phyloP scores from a whole-genome alignment of 2,797 vertebrate genomes.

The Gobionotothen gibberifrons region DNA sequence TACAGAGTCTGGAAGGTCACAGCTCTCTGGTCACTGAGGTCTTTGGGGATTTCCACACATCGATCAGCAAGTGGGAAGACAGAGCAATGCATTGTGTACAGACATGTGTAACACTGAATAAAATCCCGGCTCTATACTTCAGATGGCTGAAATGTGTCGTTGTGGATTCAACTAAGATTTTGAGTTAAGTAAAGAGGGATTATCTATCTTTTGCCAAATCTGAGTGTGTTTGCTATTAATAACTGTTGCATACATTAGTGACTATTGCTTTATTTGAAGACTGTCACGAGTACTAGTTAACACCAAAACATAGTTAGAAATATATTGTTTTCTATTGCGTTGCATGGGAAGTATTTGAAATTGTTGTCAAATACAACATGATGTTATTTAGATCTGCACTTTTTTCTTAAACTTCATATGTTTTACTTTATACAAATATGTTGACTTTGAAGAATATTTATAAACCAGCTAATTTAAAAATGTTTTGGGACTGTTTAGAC shows the following conservation, averaged over 20 bases:
- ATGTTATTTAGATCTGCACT: not conserved
- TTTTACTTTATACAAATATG: not conserved
- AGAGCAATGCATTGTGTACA: slow-evolving; percentile 15
- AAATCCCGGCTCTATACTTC: not conserved
- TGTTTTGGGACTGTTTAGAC: no score
- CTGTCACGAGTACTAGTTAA: not conserved
- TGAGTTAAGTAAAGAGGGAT: not conserved
- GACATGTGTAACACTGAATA: not conserved
- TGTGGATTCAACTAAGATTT: not conserved
- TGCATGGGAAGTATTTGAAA: not conserved
- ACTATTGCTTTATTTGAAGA: not conserved
- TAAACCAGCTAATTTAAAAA: no score
- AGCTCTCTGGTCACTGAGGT: slow-evolving; percentile 26
- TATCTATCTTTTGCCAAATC: not conserved
- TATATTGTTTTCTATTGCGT: not conserved
- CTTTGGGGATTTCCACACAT: slow-evolving; percentile 48
- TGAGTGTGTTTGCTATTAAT: not conserved
- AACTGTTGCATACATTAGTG: not conserved
- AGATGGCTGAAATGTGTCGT: not conserved
- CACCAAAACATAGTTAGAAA: not conserved
- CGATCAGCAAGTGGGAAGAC: slow-evolving; percentile 25
- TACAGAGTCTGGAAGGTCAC: slow-evolving; percentile 26
- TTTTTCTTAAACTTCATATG: not conserved
- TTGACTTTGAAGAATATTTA: no score
- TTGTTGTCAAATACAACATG: not conserved